Evolutionary conservation across 1,140 invertebrate genomes (phyloP).

Genomic region (Calliphora vicina): DNA sequence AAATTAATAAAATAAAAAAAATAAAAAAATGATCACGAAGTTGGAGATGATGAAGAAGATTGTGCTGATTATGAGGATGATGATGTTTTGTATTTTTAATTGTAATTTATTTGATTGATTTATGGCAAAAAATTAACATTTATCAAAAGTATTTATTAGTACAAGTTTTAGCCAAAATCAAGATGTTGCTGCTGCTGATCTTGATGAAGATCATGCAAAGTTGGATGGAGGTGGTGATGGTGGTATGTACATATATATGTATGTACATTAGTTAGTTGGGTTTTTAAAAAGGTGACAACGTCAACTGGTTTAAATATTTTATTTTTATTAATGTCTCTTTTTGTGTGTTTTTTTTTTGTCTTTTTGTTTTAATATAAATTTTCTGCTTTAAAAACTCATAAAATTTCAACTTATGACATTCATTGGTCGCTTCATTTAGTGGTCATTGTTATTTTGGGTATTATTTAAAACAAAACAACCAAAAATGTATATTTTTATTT

Average conservation of each 20-base stretch:
- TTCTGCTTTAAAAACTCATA: conserved; percentile 15
- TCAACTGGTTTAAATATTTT: conserved; percentile 21
- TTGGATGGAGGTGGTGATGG: neutral
- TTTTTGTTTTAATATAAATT: neutral
- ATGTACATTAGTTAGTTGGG: neutral
- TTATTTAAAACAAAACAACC: neutral
- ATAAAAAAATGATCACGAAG: neutral
- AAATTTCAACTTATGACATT: conserved; percentile 27
- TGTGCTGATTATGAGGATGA: neutral
- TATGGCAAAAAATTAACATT: conserved; percentile 33
- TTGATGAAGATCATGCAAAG: neutral
- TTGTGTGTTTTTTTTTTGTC: too few relatives aligned
- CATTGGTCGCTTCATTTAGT: conserved; percentile 27
- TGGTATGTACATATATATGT: neutral
- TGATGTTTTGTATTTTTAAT: conserved; percentile 21
- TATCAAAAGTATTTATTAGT: conserved; percentile 34
- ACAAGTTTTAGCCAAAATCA: conserved; percentile 12
- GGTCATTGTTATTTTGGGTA: conserved; percentile 21
- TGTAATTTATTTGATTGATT: conserved; percentile 35
- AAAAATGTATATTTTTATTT: neutral
- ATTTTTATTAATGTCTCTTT: conserved; percentile 19
- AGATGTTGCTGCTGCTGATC: neutral
- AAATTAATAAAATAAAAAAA: neutral
- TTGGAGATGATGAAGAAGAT: neutral
- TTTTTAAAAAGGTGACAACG: conserved; percentile 24